Evolutionary conservation across 1,140 invertebrate genomes (phyloP), one percentile per base, ranked within the genome.

Genomic region (Zaprionus davidi): DNA sequence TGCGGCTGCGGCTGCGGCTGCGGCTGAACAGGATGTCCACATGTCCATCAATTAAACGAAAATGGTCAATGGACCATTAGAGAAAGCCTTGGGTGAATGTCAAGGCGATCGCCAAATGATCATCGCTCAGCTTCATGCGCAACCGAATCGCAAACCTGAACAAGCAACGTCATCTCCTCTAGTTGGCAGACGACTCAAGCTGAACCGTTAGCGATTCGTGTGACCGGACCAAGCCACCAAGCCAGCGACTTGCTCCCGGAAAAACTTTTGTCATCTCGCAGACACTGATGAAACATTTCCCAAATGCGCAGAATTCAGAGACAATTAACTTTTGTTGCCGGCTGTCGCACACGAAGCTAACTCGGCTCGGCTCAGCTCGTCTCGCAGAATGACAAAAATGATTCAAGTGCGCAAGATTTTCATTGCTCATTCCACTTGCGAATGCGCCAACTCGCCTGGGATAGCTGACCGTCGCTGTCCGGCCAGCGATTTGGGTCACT

Each of bases 11-110:
- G 36, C 68, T 76, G 76, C 34, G n/a, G 24, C 68, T 76, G 76
- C 34, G n/a, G 36, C 58, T 71, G 59, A 88, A 78, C 81, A 90
- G 84, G 85, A 88, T 88, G 81, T 76, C 81, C 69, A 79, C 78
- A 73, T 88, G 85, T 82, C 81, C 44, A 81, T 87, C 84, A 88
- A 88, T 90, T 88, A 88, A 90, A 85, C 85, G 68, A 88, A 88
- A 88, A 88, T 88, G 82, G 85, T 85, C 84, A 88, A 90, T 83
- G 53, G 74, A 81, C 69, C 71, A 90, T 81, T 85, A 81, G 84
- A 88, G 85, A 88, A 90, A 88, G 86, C 84, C 80, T 84, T 76
- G 75, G 81, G 75, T 90, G 78, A 90, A 86, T 86, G 82, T 71
- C 77, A 73, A 76, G 75, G 59, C 79, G 71, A 71, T 68, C 57